Evolutionary conservation across 2,113 vertebrate genomes (phyloP), one percentile per base, ranked within the genome.

Genomic region (Channa maculata): DNA sequence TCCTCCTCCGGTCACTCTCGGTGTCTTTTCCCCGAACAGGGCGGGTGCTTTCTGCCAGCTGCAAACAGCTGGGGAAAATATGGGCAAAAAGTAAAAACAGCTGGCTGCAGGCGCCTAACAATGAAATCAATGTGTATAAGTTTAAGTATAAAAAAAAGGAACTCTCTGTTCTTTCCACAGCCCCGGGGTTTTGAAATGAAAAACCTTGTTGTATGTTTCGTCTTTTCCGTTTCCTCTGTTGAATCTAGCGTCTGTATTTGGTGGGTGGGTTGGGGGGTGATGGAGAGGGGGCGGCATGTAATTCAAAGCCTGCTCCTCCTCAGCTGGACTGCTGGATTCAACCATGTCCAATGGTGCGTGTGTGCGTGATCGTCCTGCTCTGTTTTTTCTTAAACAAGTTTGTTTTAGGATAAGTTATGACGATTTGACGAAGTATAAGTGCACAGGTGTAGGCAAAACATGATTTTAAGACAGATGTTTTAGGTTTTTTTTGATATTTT

Each of bases 181-280:
- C 86, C 81, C 77, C 71, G 59, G 85, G 86, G 79, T 85, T 94
- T 93, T 90, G 83, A 88, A 93, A 93, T 90, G 67, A 92, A 84
- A 90, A 86, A 52, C 60, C 67, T 71, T 83, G 45, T 82, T 77
- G 73, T 86, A 59, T 88, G 86, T 92, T 93, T 91, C 82, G 88
- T 93, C 90, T 93, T 83, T 94, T 94, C 94, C 93, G 92, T 91
- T 94, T 94, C 92, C 94, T 93, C 91, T 76, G 67, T 36, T 86
- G 73, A 85, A 83, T 89, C 63, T 53, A 65, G 65, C 46, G 79
- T 70, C 65, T 83, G 80, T 85, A 66, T 78, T 65, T 72, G 77
- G 77, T 80, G 85, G n/a, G n/a, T n/a, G n/a, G 81, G 57, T 66
- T n/a, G n/a, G n/a, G n/a, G 87, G 77, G 74, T 24, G 61, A 80